Percentiles rank a stretch among this genome's conserved stretches.
Evolutionary conservation across 2,113 vertebrate species (phyloP).

Genomic region (Drymodes brunneopygia): DNA sequence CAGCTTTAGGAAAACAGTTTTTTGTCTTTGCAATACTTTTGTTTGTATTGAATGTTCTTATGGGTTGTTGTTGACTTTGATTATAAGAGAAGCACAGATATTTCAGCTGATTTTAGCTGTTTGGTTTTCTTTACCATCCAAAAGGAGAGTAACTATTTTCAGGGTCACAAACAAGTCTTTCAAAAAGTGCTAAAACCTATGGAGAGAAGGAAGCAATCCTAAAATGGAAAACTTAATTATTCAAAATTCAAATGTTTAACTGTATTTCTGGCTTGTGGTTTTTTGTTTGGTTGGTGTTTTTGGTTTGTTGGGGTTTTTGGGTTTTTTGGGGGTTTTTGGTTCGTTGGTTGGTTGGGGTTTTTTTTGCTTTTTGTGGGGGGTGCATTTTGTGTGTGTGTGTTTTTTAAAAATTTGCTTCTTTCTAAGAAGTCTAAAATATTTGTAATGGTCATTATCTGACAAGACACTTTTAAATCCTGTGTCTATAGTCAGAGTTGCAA

Average conservation of each 20-base stretch:
- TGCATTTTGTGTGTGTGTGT: too few species aligned
- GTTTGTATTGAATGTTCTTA: not conserved
- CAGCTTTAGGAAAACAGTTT: not conserved
- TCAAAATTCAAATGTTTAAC: not conserved
- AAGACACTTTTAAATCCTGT: not conserved
- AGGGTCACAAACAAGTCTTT: not conserved
- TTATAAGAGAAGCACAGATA: not conserved
- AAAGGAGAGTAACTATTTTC: not conserved
- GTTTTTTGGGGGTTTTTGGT: not conserved
- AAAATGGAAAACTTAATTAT: not conserved
- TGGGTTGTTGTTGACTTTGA: not conserved
- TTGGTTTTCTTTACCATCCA: rapidly evolving
- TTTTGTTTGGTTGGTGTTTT: rapidly evolving
- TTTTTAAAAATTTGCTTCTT: not conserved
- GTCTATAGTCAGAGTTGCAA: not conserved
- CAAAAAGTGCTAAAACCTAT: not conserved
- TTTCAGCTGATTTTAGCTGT: not conserved
- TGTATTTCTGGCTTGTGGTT: not conserved
- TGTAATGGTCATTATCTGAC: not conserved
- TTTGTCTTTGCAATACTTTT: not conserved
- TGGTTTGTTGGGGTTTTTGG: too few species aligned
- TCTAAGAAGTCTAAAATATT: not conserved
- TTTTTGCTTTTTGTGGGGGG: not conserved
- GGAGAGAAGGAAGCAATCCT: not conserved
- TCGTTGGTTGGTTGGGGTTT: too few species aligned